These are phyloP conservation scores for Nannoperca australis DNA, from an alignment of 2,797 vertebrate genomes.

Conservation along the genomic window DNA sequence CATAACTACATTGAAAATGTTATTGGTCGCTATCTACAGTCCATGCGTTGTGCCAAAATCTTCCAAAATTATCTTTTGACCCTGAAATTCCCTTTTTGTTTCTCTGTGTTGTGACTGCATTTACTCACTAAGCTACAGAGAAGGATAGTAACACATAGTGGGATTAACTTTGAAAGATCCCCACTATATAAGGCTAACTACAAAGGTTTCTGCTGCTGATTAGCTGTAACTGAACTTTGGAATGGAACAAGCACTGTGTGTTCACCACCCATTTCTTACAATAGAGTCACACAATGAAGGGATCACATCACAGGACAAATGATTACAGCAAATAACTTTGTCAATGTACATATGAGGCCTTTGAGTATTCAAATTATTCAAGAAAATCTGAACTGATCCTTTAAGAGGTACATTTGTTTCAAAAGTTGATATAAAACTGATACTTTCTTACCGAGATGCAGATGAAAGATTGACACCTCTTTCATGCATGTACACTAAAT, in stretches of 20 bases:
- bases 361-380: background rate
- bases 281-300: background rate
- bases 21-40: background rate
- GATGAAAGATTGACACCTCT: background rate
- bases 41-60: background rate
- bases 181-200: background rate
- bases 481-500: background rate
- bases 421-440: background rate
- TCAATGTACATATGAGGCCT: constrained; percentile 1
- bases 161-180: background rate
- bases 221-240: background rate
- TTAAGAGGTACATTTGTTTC: background rate
- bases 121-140: background rate
- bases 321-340: background rate
- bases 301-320: background rate
- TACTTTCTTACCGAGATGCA: background rate
- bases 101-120: background rate
- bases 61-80: background rate
- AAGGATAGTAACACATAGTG: background rate
- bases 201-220: background rate
- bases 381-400: background rate
- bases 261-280: background rate
- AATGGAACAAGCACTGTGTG: background rate
- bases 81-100: background rate
- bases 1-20: background rate